Conservation (phyloP, 53 echinoderm and acorn worm species). For the Echinometra lucunter region DNA sequence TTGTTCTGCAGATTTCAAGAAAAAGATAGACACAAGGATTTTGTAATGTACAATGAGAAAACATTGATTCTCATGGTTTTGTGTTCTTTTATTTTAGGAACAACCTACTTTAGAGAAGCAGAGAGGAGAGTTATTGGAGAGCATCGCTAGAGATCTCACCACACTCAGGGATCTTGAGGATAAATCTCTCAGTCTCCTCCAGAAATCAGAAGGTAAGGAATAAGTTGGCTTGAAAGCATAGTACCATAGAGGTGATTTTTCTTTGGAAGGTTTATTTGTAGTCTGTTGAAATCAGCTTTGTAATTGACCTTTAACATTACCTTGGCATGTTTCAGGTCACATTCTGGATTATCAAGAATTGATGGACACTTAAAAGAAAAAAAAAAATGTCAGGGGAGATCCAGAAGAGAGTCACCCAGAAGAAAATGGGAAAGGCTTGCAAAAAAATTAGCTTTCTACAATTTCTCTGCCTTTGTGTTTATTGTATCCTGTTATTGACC, state of each 20-base stretch:
- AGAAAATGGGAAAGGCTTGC: constrained; percentile 90
- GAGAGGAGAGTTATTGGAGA: constrained; percentile 93
- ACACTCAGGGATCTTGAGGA: constrained; percentile 95
- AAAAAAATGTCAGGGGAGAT: constrained; percentile 97
- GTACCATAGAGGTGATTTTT: no score
- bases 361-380: constrained; percentile 91
- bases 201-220: constrained; percentile 94
- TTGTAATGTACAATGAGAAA: not conserved
- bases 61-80: not conserved
- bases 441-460: no score
- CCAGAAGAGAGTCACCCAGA: constrained; percentile 85
- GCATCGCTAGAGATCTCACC: constrained; percentile 93
- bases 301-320: not conserved
- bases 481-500: no score
- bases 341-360: constrained; percentile 97
- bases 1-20: no score
- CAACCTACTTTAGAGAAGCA: constrained; percentile 92
- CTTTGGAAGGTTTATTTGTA: no score
- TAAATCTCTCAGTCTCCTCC: constrained; percentile 90
- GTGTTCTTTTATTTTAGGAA: constrained; percentile 71
- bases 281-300: no score
- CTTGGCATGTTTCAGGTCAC: constrained; percentile 77
- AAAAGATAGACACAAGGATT: not conserved
- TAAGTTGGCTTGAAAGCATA: not conserved
- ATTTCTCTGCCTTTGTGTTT: no score